phyloP scores from a whole-genome alignment of 1,140 invertebrate genomes.

The Drosophila gunungcola region DNA sequence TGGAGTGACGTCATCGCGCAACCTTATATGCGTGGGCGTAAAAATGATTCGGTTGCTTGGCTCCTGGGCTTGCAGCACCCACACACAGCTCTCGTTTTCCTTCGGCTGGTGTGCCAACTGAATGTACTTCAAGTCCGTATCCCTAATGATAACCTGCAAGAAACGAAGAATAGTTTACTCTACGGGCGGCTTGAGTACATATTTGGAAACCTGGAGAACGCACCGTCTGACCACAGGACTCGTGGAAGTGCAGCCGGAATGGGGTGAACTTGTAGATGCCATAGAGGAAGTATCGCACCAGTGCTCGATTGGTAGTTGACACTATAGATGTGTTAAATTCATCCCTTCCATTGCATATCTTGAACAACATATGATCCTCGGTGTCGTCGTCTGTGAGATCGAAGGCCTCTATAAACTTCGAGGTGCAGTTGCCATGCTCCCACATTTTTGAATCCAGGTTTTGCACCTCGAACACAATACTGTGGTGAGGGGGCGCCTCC shows the following conservation, averaged over 20 bases:
- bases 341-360: conserved; percentile 26
- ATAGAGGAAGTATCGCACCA: conserved; percentile 67
- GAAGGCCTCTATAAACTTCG: conserved; percentile 86
- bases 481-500: conserved; percentile 88
- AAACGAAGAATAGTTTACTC: too few relatives aligned
- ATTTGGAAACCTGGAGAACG: conserved; percentile 2
- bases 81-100: conserved; percentile 86
- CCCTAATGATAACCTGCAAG: conserved; percentile 67
- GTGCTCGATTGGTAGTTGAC: conserved; percentile 54
- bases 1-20: conserved; percentile 47
- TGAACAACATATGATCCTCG: conserved; percentile 47
- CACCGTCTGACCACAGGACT: conserved; percentile 90
- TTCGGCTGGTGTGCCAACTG: conserved; percentile 34
- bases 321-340: rapidly evolving
- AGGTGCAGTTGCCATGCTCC: conserved; percentile 86
- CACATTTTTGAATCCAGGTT: conserved; percentile 86
- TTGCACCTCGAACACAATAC: conserved; percentile 85
- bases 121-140: conserved; percentile 44
- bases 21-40: conserved; percentile 87
- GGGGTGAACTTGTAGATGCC: conserved; percentile 14
- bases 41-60: conserved; percentile 89
- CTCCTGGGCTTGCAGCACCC: conserved; percentile 85
- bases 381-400: conserved; percentile 52
- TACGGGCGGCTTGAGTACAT: too few relatives aligned
- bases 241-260: conserved; percentile 61